These are phyloP conservation scores for Parazoanthus atlanticus DNA, from an alignment of 92 coral and sea anemone species.

Conservation along the genomic window DNA sequence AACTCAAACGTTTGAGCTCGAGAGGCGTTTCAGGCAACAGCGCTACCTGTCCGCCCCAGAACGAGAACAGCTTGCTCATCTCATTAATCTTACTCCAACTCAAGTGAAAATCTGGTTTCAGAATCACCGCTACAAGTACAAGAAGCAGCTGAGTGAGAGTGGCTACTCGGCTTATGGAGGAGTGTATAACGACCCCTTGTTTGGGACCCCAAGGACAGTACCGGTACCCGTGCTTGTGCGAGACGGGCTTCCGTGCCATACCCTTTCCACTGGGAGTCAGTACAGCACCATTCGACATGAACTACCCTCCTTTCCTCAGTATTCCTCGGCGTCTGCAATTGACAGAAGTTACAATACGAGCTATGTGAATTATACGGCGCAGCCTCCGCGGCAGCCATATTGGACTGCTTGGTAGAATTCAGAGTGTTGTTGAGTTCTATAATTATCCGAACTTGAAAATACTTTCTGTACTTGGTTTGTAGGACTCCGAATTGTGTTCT, in stretches of 20 bases:
- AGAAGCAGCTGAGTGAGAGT: constrained; percentile 84
- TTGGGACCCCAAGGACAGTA: constrained; percentile 65
- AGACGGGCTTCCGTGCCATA: constrained; percentile 74
- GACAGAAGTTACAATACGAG: constrained; percentile 37
- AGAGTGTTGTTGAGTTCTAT: not conserved
- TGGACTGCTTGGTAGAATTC: constrained; percentile 35
- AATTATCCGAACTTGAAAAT: not conserved
- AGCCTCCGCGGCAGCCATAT: constrained; percentile 39
- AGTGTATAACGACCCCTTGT: constrained; percentile 54
- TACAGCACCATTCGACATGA: constrained; percentile 28
- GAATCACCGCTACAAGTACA: constrained; percentile 95
- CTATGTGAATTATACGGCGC: constrained; percentile 26
- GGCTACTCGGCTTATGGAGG: constrained; percentile 58
- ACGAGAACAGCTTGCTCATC: constrained; percentile 87
- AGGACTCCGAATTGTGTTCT: not conserved
- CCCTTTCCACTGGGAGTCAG: constrained; percentile 35
- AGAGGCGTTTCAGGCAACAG: constrained; percentile 94
- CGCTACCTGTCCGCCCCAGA: constrained; percentile 93
- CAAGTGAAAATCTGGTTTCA: constrained; percentile 99
- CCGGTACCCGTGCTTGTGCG: constrained; percentile 78
- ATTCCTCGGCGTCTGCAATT: constrained; percentile 34
- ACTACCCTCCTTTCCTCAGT: constrained; percentile 25
- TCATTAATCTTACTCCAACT: constrained; percentile 91
- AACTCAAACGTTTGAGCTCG: constrained; percentile 87
- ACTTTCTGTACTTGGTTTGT: not conserved